phyloP scores from a whole-genome alignment of 2,888 invertebrate genomes.

The Bellardia bayeri region DNA sequence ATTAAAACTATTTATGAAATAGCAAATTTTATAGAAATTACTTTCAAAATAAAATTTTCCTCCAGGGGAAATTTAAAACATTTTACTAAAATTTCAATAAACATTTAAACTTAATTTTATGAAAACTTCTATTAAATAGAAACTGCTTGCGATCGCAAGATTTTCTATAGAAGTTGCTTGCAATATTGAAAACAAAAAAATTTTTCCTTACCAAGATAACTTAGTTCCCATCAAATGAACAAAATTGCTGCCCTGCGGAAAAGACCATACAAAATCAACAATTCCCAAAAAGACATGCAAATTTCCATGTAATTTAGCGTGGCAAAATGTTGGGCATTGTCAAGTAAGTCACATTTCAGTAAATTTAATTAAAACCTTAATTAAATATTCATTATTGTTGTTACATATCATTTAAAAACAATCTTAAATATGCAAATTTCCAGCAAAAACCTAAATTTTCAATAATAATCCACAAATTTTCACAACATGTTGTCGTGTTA shows the following conservation, averaged over 20 bases:
- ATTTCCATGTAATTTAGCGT: constrained; percentile 58
- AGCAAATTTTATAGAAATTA: no score
- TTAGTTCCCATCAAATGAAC: not conserved
- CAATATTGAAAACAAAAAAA: not conserved
- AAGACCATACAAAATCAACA: not conserved
- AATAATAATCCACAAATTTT: constrained; percentile 63
- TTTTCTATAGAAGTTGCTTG: constrained; percentile 4
- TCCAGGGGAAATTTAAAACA: no score
- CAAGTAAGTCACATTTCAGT: constrained; percentile 38
- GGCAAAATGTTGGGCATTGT: constrained; percentile 43
- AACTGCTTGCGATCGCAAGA: not conserved
- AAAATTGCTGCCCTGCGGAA: not conserved
- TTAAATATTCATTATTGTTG: constrained; percentile 72
- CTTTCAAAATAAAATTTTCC: no score
- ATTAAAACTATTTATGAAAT: no score
- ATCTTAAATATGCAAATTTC: constrained; percentile 71
- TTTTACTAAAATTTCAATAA: no score
- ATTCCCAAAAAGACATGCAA: constrained; percentile 33
- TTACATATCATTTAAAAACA: constrained; percentile 65
- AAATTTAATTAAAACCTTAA: constrained; percentile 71
- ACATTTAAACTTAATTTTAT: no score
- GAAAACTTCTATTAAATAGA: no score
- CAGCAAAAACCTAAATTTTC: constrained; percentile 11
- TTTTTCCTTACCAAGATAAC: constrained; percentile 31
- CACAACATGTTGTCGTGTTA: constrained; percentile 38